Base-by-base conservation (phyloP, 2,113 vertebrate species). In the Triplophysa rosa region DNA sequence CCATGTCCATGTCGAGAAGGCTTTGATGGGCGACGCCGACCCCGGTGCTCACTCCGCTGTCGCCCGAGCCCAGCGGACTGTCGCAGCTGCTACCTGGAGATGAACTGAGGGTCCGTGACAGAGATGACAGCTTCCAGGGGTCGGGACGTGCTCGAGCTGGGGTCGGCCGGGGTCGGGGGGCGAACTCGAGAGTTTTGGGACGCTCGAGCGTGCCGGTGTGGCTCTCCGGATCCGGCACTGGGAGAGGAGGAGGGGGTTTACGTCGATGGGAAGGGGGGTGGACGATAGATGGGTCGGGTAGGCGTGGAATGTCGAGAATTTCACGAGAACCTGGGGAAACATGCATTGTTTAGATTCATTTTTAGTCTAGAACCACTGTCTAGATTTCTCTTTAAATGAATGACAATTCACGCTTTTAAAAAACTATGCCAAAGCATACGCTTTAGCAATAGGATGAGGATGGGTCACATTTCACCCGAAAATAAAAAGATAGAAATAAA, bases 1-100 rank as follows among this genome's bases (percentile, higher is more conserved):
- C 96, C 89, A 94, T 89, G 88, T 97, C 95, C 90, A 95, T 93
- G 92, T 97, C 96, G 82, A 97, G 93, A 80, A 97, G 91, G 8
- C 90, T 95, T 62, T 91, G 94, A 65, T 84, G 87, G 0, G 84
- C 54, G 8, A 85, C 47, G 12, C 89, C 77, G 24, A 77, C 86
- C 11, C 87, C 83, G 73, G 88, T 67, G 8, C 89, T 80, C 33
- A 86, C 88, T 11, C 88, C 82, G 79, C 92, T 89, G 86, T 93
- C 92, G n/a, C 91, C 91, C 0, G 91, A 93, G 0, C 89, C 92
- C 0, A 90, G 87, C 0, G 92, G 92, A 80, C 93, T 94, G 78
- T 93, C 93, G 1, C 93, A 91, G 89, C 93, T 92, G 82, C 94
- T 94, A 78, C 94, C 91, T 0, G 94, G 93, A 0, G 94, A 95